These are phyloP conservation scores for Lacanobia oleracea DNA, from an alignment of 2,888 invertebrate species.

Conservation along the genomic window DNA sequence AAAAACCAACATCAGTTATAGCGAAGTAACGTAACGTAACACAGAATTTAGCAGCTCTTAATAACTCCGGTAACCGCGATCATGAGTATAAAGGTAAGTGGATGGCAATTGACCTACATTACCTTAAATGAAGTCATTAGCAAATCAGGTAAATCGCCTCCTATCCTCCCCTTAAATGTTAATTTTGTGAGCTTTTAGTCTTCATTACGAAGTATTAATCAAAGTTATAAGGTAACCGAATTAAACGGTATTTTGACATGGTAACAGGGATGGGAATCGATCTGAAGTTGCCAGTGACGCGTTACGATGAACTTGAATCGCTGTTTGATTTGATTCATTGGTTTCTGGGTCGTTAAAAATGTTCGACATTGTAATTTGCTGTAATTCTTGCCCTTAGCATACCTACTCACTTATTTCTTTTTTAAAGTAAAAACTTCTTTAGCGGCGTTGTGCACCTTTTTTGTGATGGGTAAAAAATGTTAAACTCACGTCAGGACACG, in stretches of 20 bases:
- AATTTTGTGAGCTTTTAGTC: slow-evolving; percentile 52
- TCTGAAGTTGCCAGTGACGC: slow-evolving; percentile 15
- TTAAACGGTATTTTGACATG: slow-evolving; percentile 18
- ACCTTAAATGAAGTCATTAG: slow-evolving; percentile 63
- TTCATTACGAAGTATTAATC: slow-evolving; percentile 52
- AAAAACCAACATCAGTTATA: slow-evolving; percentile 49
- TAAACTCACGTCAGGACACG: too few species aligned
- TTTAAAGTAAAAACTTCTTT: too few species aligned
- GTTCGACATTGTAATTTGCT: background rate
- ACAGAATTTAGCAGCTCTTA: slow-evolving; percentile 59
- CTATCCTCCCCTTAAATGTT: slow-evolving; percentile 48
- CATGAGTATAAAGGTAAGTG: slow-evolving; percentile 60
- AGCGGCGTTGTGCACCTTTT: too few species aligned
- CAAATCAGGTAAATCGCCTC: slow-evolving; percentile 58
- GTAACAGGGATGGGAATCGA: slow-evolving; percentile 32
- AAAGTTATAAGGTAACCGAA: slow-evolving; percentile 34
- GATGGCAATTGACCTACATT: slow-evolving; percentile 66
- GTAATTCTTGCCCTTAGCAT: background rate
- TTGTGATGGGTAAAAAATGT: too few species aligned
- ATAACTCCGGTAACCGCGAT: slow-evolving; percentile 55
- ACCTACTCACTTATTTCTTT: background rate
- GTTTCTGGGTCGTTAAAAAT: slow-evolving; percentile 1
- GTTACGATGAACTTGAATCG: slow-evolving; percentile 12
- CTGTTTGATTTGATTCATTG: slow-evolving; percentile 13
- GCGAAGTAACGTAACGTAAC: slow-evolving; percentile 50